A percentile compares a stretch with the other conserved stretches of the same genome.
These are phyloP conservation scores for Tetramorium simillimum DNA, from an alignment of 1,140 invertebrate species.

Conservation along the genomic window DNA sequence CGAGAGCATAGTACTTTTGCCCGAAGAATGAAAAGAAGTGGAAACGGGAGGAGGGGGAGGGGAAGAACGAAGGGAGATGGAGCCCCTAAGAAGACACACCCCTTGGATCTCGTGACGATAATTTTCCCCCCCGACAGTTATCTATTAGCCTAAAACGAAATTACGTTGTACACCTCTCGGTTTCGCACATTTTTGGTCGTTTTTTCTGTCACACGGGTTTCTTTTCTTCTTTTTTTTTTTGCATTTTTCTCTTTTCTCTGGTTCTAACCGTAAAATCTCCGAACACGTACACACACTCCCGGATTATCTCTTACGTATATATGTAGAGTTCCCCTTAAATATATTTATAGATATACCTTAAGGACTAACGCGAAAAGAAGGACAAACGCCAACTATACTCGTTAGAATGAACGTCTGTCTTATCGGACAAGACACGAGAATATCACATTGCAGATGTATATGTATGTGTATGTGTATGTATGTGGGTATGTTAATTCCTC, in stretches of 20 bases:
- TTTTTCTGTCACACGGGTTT: constrained; percentile 22
- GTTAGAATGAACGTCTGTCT: constrained; percentile 83
- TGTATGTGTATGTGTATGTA: constrained; percentile 45
- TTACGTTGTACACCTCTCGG: constrained; percentile 11
- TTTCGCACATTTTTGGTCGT: constrained; percentile 44
- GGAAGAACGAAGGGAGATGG: constrained; percentile 36
- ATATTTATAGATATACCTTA: constrained; percentile 66
- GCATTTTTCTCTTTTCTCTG: constrained; percentile 47
- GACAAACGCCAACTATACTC: constrained; percentile 81
- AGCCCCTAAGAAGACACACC: constrained; percentile 11
- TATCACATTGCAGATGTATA: constrained; percentile 84
- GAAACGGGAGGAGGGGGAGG: not conserved
- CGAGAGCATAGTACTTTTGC: constrained; percentile 47
- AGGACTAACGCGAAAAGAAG: constrained; percentile 72
- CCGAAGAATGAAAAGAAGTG: constrained; percentile 41
- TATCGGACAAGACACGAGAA: constrained; percentile 85
- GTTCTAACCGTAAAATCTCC: not conserved
- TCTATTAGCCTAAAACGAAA: constrained; percentile 31
- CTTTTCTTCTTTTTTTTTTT: constrained; percentile 30
- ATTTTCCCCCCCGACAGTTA: constrained; percentile 9
- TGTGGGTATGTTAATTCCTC: constrained; percentile 50
- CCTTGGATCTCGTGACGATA: constrained; percentile 19
- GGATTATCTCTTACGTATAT: constrained; percentile 54
- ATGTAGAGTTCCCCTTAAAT: constrained; percentile 63
- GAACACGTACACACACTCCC: constrained; percentile 51